Percentiles rank a stretch among this genome's conserved stretches.
These are phyloP conservation scores for Synanthedon myopaeformis DNA, from an alignment of 2,888 invertebrate species.

Conservation along the genomic window DNA sequence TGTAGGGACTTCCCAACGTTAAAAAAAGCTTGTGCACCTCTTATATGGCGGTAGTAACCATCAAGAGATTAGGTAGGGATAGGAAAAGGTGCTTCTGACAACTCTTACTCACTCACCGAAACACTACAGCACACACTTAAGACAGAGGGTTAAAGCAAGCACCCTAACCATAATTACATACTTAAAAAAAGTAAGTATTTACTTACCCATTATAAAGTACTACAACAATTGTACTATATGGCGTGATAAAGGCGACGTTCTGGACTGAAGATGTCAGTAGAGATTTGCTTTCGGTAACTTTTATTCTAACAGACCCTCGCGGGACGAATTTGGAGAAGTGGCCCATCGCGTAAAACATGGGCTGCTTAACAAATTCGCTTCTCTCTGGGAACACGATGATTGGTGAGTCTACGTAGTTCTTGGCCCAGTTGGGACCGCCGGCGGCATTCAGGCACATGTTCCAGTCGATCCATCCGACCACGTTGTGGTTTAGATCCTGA, in stretches of 20 bases:
- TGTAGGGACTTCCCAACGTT: too few relatives aligned
- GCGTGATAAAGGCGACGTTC: slow-evolving; percentile 15
- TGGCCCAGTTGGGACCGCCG: slow-evolving; percentile 86
- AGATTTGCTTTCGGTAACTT: slow-evolving; percentile 11
- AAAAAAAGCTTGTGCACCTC: too few relatives aligned
- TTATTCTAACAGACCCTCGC: slow-evolving; percentile 60
- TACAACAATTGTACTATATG: slow-evolving; percentile 5
- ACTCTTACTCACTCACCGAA: too few relatives aligned
- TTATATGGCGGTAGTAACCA: too few relatives aligned
- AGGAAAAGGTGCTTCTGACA: too few relatives aligned
- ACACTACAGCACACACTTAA: too few relatives aligned
- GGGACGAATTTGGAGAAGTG: slow-evolving; percentile 83
- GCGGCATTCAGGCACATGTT: slow-evolving; percentile 80
- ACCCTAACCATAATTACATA: too few relatives aligned
- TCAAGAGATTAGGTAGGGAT: too few relatives aligned
- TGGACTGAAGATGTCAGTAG: slow-evolving; percentile 12
- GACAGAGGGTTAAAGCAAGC: too few relatives aligned
- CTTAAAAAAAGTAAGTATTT: too few relatives aligned
- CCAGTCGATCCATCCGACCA: slow-evolving; percentile 92
- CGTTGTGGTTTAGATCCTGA: slow-evolving; percentile 79
- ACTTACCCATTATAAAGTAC: slow-evolving; percentile 3
- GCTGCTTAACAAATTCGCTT: slow-evolving; percentile 88
- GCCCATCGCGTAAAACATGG: slow-evolving; percentile 87
- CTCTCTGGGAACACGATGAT: slow-evolving; percentile 60
- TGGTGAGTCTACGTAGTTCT: slow-evolving; percentile 84